Evolutionary conservation across 2,888 invertebrate genomes (phyloP).

Genomic region (Tenthredo distinguenda): DNA sequence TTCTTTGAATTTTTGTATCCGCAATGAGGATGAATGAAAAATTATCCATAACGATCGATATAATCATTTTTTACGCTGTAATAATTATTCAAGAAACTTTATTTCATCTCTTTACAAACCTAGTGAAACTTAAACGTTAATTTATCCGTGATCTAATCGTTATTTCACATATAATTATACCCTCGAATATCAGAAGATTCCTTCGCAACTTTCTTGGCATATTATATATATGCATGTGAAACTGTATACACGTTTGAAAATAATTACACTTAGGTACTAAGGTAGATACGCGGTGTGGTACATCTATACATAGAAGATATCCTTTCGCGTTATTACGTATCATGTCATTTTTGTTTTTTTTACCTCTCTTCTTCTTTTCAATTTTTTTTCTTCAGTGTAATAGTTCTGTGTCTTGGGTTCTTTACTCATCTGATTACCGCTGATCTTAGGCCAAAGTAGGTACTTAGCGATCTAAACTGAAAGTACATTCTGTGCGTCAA

Average conservation of each 20-base stretch:
- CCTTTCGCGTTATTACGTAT: not conserved
- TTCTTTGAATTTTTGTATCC: not conserved
- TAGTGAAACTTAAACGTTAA: not conserved
- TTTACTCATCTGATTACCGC: constrained; percentile 6
- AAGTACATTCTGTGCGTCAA: constrained; percentile 12
- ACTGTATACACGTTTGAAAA: not conserved
- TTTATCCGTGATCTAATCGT: constrained; percentile 6
- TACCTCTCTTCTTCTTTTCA: not conserved
- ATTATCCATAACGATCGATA: not conserved
- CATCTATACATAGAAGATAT: not conserved
- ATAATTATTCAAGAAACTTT: not conserved
- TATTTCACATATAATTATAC: constrained; percentile 32
- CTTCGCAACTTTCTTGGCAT: not conserved
- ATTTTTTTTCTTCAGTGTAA: not conserved
- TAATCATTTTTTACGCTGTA: not conserved
- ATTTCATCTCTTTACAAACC: not conserved
- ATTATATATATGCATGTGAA: not conserved
- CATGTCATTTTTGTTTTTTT: not conserved
- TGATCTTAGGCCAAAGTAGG: not conserved
- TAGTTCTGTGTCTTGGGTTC: constrained; percentile 5
- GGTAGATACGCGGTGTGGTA: not conserved
- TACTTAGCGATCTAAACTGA: constrained; percentile 8
- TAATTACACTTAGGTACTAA: not conserved
- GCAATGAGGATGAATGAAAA: not conserved
- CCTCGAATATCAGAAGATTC: not conserved